A percentile compares a stretch with the other conserved stretches of the same genome.
phyloP scores from a whole-genome alignment of 2,113 vertebrate species.

The Proterorhinus semilunaris region DNA sequence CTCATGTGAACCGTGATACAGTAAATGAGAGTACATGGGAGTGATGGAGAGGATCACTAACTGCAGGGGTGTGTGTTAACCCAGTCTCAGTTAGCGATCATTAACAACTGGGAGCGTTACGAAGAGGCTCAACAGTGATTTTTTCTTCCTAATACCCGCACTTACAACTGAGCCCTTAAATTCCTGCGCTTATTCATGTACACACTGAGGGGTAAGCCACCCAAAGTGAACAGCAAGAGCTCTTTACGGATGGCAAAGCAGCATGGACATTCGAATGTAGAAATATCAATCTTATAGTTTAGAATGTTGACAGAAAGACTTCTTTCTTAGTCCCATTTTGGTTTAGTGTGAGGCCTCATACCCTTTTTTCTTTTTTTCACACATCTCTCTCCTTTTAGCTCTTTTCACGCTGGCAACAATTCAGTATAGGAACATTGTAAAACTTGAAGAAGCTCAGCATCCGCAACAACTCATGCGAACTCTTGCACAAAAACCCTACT shows the following conservation, averaged over 20 bases:
- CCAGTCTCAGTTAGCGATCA: conserved; percentile 81
- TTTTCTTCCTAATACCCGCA: conserved; percentile 86
- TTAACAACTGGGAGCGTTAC: conserved; percentile 86
- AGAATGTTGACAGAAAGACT: not conserved
- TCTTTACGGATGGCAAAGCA: not conserved
- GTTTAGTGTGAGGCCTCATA: not conserved
- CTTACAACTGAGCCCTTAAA: conserved; percentile 87
- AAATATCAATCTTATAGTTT: not conserved
- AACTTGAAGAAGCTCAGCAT: too few species aligned
- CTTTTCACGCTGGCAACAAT: not conserved
- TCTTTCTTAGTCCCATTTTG: not conserved
- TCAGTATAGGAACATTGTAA: not conserved
- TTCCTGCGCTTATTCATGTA: conserved; percentile 59
- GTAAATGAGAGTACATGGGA: conserved; percentile 17
- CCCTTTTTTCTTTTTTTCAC: not conserved
- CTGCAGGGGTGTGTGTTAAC: conserved; percentile 61
- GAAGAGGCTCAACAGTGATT: conserved; percentile 86
- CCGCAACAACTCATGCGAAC: too few species aligned
- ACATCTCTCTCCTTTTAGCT: not conserved
- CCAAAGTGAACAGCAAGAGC: conserved; percentile 6
- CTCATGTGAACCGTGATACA: conserved; percentile 38
- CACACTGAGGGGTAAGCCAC: conserved; percentile 8
- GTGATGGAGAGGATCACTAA: conserved; percentile 41
- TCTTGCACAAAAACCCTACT: not conserved
- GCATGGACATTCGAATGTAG: not conserved